These are phyloP conservation scores for Cylloceria caligata DNA, from an alignment of 2,888 invertebrate species.

Conservation along the genomic window DNA sequence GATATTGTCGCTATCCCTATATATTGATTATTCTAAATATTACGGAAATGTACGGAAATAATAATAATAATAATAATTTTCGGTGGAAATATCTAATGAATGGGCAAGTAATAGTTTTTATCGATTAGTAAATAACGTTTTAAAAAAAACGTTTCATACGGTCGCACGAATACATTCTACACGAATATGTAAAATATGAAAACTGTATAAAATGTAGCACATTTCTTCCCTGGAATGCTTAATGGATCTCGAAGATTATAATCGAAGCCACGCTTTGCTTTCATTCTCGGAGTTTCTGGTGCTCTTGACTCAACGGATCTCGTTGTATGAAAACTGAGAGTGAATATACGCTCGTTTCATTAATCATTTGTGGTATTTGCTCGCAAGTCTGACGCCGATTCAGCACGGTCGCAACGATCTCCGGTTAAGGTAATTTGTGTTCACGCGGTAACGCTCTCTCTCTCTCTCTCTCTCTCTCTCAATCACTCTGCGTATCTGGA, in stretches of 20 bases:
- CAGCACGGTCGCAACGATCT: slow-evolving; percentile 59
- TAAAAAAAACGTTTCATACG: too few relatives aligned
- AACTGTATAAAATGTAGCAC: background rate
- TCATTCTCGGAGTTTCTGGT: slow-evolving; percentile 5
- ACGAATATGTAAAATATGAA: too few relatives aligned
- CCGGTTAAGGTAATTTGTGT: slow-evolving; percentile 71
- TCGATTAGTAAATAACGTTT: too few relatives aligned
- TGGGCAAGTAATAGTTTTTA: too few relatives aligned
- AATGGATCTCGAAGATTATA: slow-evolving; percentile 6
- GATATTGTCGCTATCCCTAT: background rate
- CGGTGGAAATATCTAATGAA: too few relatives aligned
- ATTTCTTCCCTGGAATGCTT: background rate
- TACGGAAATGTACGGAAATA: background rate
- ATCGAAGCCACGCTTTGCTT: slow-evolving; percentile 32
- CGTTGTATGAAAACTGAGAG: slow-evolving; percentile 32
- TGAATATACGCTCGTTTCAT: slow-evolving; percentile 64
- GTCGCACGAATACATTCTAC: too few relatives aligned
- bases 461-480: slow-evolving; percentile 5
- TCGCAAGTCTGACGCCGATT: slow-evolving; percentile 66
- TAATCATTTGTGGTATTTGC: slow-evolving; percentile 67
- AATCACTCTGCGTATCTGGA: slow-evolving; percentile 49
- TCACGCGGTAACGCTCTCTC: slow-evolving; percentile 51
- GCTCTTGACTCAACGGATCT: slow-evolving; percentile 7
- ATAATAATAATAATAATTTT: background rate
- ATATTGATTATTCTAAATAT: background rate